Evolutionary conservation across 2,797 vertebrate genomes (phyloP), one percentile per base, ranked within the genome.

Genomic region (Synanceia verrucosa): DNA sequence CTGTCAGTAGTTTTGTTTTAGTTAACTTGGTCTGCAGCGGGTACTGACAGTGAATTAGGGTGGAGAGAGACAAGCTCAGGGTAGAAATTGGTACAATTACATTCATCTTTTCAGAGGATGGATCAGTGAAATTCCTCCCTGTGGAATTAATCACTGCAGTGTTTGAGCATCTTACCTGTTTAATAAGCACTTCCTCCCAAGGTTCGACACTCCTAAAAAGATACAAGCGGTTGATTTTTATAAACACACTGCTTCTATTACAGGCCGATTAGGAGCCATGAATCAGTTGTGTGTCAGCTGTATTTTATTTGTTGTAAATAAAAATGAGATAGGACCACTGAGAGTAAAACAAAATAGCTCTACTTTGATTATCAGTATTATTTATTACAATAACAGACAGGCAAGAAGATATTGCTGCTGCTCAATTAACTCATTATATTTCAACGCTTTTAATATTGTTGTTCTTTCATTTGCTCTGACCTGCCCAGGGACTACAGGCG

Each of bases 171-270:
- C 85, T 91, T 73, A 91, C 89, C 88, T 91, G 82, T 93, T 93
- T 93, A 92, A 93, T 91, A 93, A 91, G 93, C 83, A 79, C 86
- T 87, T 90, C 85, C 80, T 83, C 79, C 59, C 36, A 84, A 87
- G 85, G 75, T 90, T 92, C 91, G 91, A 86, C 89, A 88, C 78
- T 84, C 75, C 77, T 82, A 79, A 88, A 90, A 89, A 88, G 71
- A 88, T 77, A 73, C 52, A 61, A 84, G 84, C 63, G 65, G 85
- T 79, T 83, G 78, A 83, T 79, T 92, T 93, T 88, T 88, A 93
- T 93, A 90, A 91, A 91, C 86, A 65, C 62, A 71, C 83, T 70
- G 82, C 78, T 89, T 93, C 91, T 85, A 91, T 94, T 92, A 88
- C 81, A 82, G 69, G 60, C 78, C 88, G 91, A 92, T 93, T 93